These are phyloP conservation scores for Pluvianellus socialis DNA, from an alignment of 2,113 vertebrate genomes.

Conservation along the genomic window DNA sequence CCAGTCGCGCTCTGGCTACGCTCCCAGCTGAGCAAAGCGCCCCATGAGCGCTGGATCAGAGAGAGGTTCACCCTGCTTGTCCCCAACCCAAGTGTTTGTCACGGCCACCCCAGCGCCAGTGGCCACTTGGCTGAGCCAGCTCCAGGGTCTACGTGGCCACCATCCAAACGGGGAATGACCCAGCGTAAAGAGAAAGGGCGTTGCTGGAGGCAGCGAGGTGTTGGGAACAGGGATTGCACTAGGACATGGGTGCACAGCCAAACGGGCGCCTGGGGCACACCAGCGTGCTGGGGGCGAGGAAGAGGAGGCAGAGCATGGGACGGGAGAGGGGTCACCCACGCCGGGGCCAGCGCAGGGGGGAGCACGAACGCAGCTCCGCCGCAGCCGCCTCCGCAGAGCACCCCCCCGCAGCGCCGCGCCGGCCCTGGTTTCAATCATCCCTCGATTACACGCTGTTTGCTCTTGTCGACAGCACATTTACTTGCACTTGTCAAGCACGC, in stretches of 20 bases:
- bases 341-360: neutral
- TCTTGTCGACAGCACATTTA: conserved; percentile 57
- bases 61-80: neutral
- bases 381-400: neutral
- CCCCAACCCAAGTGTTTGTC: neutral
- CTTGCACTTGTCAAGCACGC: conserved; percentile 48
- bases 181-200: neutral
- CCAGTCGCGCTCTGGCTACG: rapidly evolving
- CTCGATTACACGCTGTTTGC: neutral
- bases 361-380: rapidly evolving
- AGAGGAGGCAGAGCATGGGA: neutral
- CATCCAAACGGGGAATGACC: neutral
- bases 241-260: neutral
- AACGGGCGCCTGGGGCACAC: neutral
- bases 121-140: neutral
- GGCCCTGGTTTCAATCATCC: neutral
- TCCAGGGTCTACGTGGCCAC: neutral
- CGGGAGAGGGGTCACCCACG: neutral
- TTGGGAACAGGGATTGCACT: too few species aligned
- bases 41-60: rapidly evolving
- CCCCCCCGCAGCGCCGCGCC: neutral
- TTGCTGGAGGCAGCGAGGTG: neutral
- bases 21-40: neutral
- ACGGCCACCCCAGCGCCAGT: neutral
- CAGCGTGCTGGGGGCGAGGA: neutral